These are phyloP conservation scores for Acropora yongei DNA, from an alignment of 64 coral and sea anemone genomes.

Conservation along the genomic window DNA sequence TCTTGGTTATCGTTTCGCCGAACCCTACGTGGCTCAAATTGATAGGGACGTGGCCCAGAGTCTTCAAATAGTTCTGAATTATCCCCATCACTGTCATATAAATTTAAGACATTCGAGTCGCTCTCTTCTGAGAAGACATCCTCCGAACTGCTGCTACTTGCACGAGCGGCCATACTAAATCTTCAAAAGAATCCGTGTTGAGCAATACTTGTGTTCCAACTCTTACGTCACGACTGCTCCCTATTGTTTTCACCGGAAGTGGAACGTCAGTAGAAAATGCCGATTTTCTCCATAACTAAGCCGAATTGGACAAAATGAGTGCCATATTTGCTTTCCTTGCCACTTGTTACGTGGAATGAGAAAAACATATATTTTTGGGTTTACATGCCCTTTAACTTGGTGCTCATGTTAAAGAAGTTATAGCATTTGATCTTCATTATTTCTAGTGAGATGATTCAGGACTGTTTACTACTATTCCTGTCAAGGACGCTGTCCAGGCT, in stretches of 20 bases:
- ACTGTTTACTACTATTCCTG: too few relatives aligned
- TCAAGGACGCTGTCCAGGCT: too few relatives aligned
- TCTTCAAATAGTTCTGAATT: background rate
- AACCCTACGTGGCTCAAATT: background rate
- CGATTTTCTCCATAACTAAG: background rate
- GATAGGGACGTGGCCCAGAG: background rate
- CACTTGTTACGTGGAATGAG: background rate
- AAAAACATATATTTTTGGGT: background rate
- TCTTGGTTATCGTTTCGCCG: background rate
- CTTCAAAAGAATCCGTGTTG: background rate
- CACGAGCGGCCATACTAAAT: background rate
- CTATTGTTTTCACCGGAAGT: conserved; percentile 43
- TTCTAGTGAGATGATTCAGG: too few relatives aligned
- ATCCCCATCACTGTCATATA: conserved; percentile 20
- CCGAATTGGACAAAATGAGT: background rate
- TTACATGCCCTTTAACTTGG: conserved; percentile 33
- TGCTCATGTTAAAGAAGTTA: too few relatives aligned
- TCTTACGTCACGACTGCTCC: background rate
- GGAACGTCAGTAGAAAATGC: background rate
- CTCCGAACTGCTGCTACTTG: background rate
- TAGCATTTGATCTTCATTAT: too few relatives aligned
- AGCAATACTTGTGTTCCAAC: conserved; percentile 2
- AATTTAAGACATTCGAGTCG: background rate
- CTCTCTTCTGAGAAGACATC: background rate
- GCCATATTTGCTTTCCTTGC: background rate